Evolutionary conservation across 2,113 vertebrate species (phyloP), one percentile per base, ranked within the genome.

Genomic region (Ophthalmolycus amberensis): DNA sequence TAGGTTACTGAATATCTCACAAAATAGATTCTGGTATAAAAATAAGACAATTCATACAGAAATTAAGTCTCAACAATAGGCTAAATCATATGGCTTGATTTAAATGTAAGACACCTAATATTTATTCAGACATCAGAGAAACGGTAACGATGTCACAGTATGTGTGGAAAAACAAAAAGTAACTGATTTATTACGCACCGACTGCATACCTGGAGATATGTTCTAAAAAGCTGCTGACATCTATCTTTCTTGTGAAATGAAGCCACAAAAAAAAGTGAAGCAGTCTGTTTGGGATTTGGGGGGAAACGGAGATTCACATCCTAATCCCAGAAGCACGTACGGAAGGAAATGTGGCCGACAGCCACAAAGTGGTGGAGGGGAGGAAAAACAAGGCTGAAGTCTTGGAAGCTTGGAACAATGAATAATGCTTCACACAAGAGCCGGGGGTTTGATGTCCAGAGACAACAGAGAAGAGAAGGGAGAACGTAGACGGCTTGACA

Each of bases 311-410:
- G 58, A 72, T 76, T 83, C 80, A 38, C 74, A 72, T 82, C 85
- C 75, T 85, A 90, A 87, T 29, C 34, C 62, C 50, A 75, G 46
- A 52, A 82, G 86, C 91, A 93, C 87, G 87, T 91, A 93, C 78
- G 66, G 64, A 93, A 93, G 93, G 93, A 95, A 95, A 90, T 80
- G 79, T 34, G 83, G 85, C 81, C 54, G 25, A 79, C 38, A 63
- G 80, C 90, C 83, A 91, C 84, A 85, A 89, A 90, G 84, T 66
- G 80, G 64, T 68, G 79, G 40, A 88, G 72, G 84, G 79, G 79
- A 85, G 82, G 82, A 14, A 86, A 88, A 91, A 91, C 91, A 86
- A 86, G 88, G 79, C 81, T 73, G 77, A 46, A 29, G 79, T 79
- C 85, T 83, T 72, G 80, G 80, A 83, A 73, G 75, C 77, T 66